Percentiles rank a stretch among this genome's conserved stretches.
These are phyloP conservation scores for Andrena praecox DNA, from an alignment of 2,888 invertebrate genomes.

Conservation along the genomic window DNA sequence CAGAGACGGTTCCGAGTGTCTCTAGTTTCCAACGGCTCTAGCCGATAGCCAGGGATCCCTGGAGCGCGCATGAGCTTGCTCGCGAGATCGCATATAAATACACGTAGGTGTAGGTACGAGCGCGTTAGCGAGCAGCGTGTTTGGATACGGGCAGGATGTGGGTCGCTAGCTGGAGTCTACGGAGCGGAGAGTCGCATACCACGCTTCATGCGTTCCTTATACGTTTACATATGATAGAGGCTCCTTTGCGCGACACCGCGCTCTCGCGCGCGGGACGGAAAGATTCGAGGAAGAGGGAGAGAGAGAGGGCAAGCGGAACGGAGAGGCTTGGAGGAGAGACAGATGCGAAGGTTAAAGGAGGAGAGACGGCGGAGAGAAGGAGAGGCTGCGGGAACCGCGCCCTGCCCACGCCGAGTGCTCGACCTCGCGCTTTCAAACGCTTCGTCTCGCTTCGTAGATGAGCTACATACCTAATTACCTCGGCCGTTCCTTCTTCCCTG, in stretches of 20 bases:
- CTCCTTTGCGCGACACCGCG: conserved; percentile 64
- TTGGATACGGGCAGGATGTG: conserved; percentile 78
- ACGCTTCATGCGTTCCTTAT: conserved; percentile 67
- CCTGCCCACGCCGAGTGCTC: conserved; percentile 73
- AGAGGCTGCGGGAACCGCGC: conserved; percentile 73
- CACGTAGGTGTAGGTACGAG: conserved; percentile 49
- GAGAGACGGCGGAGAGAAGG: conserved; percentile 34
- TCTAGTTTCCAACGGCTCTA: background rate
- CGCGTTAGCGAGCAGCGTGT: conserved; percentile 61
- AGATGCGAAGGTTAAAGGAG: conserved; percentile 33
- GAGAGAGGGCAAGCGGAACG: conserved; percentile 4
- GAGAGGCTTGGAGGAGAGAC: background rate
- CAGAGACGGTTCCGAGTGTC: no score
- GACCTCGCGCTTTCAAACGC: conserved; percentile 70
- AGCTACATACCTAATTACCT: conserved; percentile 79
- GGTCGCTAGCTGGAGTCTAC: conserved; percentile 78
- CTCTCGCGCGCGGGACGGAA: conserved; percentile 36
- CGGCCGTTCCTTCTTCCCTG: conserved; percentile 40
- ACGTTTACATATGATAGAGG: conserved; percentile 72
- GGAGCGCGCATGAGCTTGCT: conserved; percentile 2
- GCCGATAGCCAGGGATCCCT: background rate
- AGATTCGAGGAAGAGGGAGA: conserved; percentile 24
- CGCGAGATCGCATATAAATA: background rate
- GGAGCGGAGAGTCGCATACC: conserved; percentile 74
- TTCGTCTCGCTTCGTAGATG: conserved; percentile 75